A percentile compares a stretch with the other conserved stretches of the same genome.
Evolutionary conservation across 1,140 invertebrate genomes (phyloP).

Genomic region (Notospermus geniculatus): DNA sequence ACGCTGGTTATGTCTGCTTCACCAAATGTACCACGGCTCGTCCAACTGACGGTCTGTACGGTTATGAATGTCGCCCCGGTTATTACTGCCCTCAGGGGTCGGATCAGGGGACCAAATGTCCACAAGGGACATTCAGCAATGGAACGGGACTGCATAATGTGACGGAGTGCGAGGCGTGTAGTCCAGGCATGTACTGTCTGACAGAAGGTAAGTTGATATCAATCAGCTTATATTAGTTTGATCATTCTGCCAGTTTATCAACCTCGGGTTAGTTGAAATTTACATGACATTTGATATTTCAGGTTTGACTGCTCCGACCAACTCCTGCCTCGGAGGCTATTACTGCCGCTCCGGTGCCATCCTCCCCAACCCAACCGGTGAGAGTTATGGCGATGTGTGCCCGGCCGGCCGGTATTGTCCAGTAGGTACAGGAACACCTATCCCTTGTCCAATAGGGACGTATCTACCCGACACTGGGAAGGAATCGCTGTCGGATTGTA

Average conservation of each 20-base stretch:
- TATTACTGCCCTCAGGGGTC: slow-evolving; percentile 46
- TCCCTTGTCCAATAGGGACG: slow-evolving; percentile 42
- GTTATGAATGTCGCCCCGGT: slow-evolving; percentile 40
- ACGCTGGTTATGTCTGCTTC: slow-evolving; percentile 45
- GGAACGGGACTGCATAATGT: slow-evolving; percentile 37
- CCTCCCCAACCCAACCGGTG: slow-evolving; percentile 31
- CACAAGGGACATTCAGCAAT: slow-evolving; percentile 41
- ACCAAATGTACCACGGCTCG: slow-evolving; percentile 32
- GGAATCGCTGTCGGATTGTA: slow-evolving; percentile 28
- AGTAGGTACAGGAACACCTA: slow-evolving; percentile 35
- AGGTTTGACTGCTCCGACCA: slow-evolving; percentile 40
- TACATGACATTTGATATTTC: slow-evolving; percentile 8
- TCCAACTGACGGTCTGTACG: slow-evolving; percentile 39
- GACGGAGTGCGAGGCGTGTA: slow-evolving; percentile 39
- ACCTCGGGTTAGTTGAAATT: no score
- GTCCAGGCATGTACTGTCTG: slow-evolving; percentile 41
- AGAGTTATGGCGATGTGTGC: slow-evolving; percentile 45
- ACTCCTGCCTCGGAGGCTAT: slow-evolving; percentile 40
- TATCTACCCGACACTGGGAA: slow-evolving; percentile 36
- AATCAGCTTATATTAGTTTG: no score
- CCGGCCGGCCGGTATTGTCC: slow-evolving; percentile 47
- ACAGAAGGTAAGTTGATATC: slow-evolving; percentile 31
- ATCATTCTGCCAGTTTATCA: no score
- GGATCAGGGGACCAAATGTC: slow-evolving; percentile 42
- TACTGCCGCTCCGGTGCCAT: slow-evolving; percentile 41